A percentile compares a stretch with the other conserved stretches of the same genome.
Conservation (phyloP, 2,888 invertebrate species). For the Fragum fragum region DNA sequence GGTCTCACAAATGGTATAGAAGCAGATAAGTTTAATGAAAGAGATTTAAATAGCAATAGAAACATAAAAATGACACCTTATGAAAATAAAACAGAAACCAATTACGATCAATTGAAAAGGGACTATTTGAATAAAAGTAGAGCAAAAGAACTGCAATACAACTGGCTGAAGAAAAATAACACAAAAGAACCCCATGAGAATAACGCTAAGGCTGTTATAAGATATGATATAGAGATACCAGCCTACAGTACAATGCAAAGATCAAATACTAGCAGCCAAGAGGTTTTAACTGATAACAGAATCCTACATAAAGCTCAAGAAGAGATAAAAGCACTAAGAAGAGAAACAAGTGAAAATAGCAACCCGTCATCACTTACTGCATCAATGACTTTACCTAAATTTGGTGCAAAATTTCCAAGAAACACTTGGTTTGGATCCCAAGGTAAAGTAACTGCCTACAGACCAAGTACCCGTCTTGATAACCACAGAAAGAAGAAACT, state of each 20-base stretch:
- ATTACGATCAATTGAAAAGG: slow-evolving; percentile 20
- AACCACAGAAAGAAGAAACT: slow-evolving; percentile 31
- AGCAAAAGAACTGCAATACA: slow-evolving; percentile 22
- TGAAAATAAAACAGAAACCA: neutral
- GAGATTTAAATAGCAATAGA: too few relatives aligned
- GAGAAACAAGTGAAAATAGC: neutral
- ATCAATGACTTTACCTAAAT: neutral
- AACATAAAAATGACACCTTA: neutral
- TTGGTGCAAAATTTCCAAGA: neutral
- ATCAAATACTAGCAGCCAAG: neutral
- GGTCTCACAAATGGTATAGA: neutral
- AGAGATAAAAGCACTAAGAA: neutral
- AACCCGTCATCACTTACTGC: neutral
- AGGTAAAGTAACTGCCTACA: slow-evolving; percentile 36
- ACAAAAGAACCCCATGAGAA: neutral
- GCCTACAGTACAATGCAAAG: neutral
- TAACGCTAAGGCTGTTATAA: neutral
- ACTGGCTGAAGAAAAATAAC: neutral
- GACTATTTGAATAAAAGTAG: slow-evolving; percentile 12
- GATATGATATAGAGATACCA: slow-evolving; percentile 15
- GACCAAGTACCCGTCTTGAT: slow-evolving; percentile 41
- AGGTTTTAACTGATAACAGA: neutral
- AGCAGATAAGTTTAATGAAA: too few relatives aligned
- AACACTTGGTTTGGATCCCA: slow-evolving; percentile 40
- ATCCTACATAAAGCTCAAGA: neutral